Evolutionary conservation across 2,113 vertebrate genomes (phyloP), one percentile per base, ranked within the genome.

Genomic region (Sylvia atricapilla): DNA sequence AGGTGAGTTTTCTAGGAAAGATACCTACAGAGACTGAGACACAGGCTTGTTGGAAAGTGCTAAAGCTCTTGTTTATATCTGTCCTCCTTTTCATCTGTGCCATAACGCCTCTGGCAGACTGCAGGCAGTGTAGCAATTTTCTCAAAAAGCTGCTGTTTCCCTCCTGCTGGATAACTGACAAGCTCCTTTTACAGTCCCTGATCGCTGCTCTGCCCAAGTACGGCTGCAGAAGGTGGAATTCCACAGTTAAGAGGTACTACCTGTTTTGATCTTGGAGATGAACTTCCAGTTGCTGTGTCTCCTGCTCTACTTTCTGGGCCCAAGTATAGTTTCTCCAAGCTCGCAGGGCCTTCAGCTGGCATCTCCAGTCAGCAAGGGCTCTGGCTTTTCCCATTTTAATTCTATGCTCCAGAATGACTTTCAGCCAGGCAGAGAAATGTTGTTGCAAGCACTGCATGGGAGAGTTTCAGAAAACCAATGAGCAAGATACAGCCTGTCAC

Each of bases 371-470:
- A 52, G 97, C 98, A 43, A 99, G 93, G 11, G 98, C 98, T 76
- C 89, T 98, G 59, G 98, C 99, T 97, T 99, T 99, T 31, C 97
- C 98, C 97, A 98, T 96, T 86, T 97, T 97, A 73, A 99, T 97
- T 96, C 98, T 98, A 50, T 80, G 94, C 69, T 99, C 98, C 96
- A 99, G 95, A 91, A 98, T 96, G 62, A 98, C 95, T 69, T 98
- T 98, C 94, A 98, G 98, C 99, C 99, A 99, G 70, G 96, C 97
- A 62, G 99, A 99, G 95, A 99, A 99, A 98, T 99, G 98, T 46
- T 33, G 98, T 79, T 98, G 98, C 89, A 99, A 96, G 97, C 98
- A 98, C 99, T 99, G 94, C 31, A 97, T 39, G 49, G 39, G 50
- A 95, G 93, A 97, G 55, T 96, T 94, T 91, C 41, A 91, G 33